Evolutionary conservation across 2,797 vertebrate genomes (phyloP).

Genomic region (Gymnopithys bicolor): DNA sequence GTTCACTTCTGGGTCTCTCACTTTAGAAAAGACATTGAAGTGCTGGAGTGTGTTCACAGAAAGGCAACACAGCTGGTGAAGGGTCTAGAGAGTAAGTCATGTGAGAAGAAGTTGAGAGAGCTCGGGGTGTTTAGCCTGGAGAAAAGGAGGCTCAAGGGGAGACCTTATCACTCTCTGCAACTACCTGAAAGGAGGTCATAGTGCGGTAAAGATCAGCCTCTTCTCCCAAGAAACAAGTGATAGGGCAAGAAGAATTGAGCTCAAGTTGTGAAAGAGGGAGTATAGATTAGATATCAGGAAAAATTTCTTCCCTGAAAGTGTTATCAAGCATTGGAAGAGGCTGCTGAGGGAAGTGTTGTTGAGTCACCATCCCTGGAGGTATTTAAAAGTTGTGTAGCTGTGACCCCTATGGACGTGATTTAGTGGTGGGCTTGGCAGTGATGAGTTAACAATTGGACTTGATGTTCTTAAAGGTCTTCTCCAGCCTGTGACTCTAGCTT

Average conservation of each 20-base stretch:
- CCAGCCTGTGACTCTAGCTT: not conserved
- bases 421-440: not conserved
- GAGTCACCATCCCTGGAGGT: not conserved
- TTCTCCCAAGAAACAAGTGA: not conserved
- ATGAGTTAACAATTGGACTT: not conserved
- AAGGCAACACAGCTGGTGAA: not conserved
- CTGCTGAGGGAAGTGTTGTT: not conserved
- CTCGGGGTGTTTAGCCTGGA: not conserved
- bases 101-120: not conserved
- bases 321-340: not conserved
- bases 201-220: not conserved
- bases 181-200: not conserved
- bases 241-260: not conserved
- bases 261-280: not conserved
- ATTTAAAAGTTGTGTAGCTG: not conserved
- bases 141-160: not conserved
- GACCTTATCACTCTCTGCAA: not conserved
- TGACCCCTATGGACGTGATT: not conserved
- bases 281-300: rapidly evolving
- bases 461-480: not conserved
- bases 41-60: not conserved
- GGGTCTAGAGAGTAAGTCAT: not conserved
- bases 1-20: not conserved
- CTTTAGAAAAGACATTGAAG: not conserved
- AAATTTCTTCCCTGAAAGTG: not conserved